Evolutionary conservation across 2,797 vertebrate species (phyloP), one percentile per base, ranked within the genome.

Genomic region (Myotis pilosus): DNA sequence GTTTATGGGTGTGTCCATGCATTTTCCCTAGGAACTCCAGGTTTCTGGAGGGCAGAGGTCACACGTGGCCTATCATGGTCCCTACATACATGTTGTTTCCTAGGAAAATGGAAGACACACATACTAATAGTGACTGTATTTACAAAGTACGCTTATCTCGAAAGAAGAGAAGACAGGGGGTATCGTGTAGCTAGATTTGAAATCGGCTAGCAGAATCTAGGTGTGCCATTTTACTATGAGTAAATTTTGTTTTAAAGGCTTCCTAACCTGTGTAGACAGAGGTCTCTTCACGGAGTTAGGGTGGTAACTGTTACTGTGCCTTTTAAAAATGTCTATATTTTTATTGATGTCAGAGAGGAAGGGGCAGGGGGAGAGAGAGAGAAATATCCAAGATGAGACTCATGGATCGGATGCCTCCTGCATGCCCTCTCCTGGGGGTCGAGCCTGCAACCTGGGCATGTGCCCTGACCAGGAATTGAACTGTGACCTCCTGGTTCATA

Each of bases 221-320:
- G 10, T 36, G 9, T 64, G 33, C 23, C 36, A 19, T 79, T 89
- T 78, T 1, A 1, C 38, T 47, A 3, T 30, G 23, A 72, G 12
- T 62, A 30, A 1, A 55, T 49, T 71, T 75, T 64, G 36, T 84
- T 82, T 79, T 51, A 88, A 78, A 91, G 47, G n/a, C 53, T 91
- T 38, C 2, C 23, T 49, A 8, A 38, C 3, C 80, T 72, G 28
- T 44, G 9, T 44, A 68, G 16, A 28, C 19, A 36, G 22, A 41
- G 33, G 9, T 72, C 38, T 66, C 69, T n/a, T 41, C 30, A 25
- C 4, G 33, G 30, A 33, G 76, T 53, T 16, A 19, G 5, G 6
- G 2, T 28, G 38, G 72, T 57, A 19, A 11, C 6, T 11, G 19
- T 51, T 19, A 5, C 7, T 16, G 17, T 9, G 8, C 71, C 71